phyloP scores from a whole-genome alignment of 2,113 vertebrate species.

The Microtus ochrogaster region DNA sequence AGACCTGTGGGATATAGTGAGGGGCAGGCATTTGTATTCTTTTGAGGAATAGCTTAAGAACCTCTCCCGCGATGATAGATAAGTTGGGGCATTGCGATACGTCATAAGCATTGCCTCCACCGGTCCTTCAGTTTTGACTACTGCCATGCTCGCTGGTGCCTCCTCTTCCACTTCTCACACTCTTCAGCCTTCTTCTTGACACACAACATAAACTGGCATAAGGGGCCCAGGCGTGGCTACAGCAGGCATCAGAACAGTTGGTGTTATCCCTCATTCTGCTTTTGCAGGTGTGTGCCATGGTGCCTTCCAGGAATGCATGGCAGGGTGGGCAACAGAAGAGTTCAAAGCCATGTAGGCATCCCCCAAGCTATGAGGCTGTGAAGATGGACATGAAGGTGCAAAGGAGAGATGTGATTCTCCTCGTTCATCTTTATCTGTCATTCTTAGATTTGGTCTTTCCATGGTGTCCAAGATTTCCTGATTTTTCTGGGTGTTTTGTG shows the following conservation, averaged over 20 bases:
- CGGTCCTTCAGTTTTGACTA: too few species aligned
- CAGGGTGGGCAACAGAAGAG: background rate
- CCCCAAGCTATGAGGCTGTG: background rate
- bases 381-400: background rate
- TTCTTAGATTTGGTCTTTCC: background rate
- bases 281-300: too few species aligned
- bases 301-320: background rate
- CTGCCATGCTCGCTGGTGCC: accelerated
- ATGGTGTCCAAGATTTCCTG: background rate
- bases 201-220: background rate
- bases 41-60: background rate
- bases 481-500: background rate
- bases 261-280: background rate
- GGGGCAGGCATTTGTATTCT: background rate
- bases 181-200: too few species aligned
- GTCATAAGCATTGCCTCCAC: background rate
- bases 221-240: too few species aligned
- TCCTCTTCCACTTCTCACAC: background rate
- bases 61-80: background rate
- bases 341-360: background rate
- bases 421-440: background rate
- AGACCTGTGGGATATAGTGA: background rate
- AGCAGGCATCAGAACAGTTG: background rate
- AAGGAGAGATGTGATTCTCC: background rate
- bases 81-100: background rate